phyloP scores from a whole-genome alignment of 2,113 vertebrate genomes.

The Saguinus midas region DNA sequence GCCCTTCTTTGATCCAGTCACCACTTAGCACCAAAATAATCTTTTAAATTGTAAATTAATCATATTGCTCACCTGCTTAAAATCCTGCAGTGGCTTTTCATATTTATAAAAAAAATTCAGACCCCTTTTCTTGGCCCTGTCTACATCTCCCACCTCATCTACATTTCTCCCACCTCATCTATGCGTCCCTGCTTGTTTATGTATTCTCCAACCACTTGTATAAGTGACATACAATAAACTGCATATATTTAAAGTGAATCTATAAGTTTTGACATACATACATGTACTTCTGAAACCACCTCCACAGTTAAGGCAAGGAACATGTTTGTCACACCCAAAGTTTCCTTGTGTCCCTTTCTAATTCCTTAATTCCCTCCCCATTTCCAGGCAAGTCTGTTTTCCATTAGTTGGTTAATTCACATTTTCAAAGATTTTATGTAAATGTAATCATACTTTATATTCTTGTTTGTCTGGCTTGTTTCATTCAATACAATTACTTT shows the following conservation, averaged over 20 bases:
- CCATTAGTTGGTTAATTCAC: not conserved
- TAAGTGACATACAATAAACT: not conserved
- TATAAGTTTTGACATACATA: not conserved
- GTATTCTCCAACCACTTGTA: not conserved
- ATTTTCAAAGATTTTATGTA: not conserved
- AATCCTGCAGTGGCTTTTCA: not conserved
- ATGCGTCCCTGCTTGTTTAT: not conserved
- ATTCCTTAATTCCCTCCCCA: not conserved
- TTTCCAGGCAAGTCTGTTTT: constrained; percentile 1
- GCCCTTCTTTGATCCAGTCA: not conserved
- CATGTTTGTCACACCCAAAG: not conserved
- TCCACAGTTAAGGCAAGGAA: not conserved
- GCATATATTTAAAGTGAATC: not conserved
- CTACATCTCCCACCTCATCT: not conserved
- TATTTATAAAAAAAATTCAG: not conserved
- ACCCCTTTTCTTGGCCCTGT: not conserved
- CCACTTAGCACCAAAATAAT: not conserved
- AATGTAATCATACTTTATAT: not conserved
- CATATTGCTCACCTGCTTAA: not conserved
- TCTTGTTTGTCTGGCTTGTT: constrained; percentile 4
- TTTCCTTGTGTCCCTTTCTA: not conserved
- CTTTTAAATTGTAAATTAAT: not conserved
- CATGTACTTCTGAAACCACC: not conserved
- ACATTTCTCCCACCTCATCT: not conserved
- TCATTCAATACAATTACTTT: not conserved